Conservation (phyloP, 2,888 invertebrate species). For the Sarcophaga rosellei region DNA sequence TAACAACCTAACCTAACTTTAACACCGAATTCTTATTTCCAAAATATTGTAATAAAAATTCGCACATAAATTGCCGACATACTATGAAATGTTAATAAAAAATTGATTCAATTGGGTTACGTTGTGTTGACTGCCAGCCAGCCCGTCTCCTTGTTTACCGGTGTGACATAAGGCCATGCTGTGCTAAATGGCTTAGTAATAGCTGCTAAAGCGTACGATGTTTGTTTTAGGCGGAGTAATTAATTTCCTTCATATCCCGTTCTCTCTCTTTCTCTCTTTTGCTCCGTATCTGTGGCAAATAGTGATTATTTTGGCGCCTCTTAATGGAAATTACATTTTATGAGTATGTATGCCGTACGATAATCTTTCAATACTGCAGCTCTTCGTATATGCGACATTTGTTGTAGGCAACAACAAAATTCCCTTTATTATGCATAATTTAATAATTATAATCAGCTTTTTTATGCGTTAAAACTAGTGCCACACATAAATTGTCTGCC, state of each 20-base stretch:
- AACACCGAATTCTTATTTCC: background rate
- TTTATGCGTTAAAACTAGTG: constrained; percentile 34
- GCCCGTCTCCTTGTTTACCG: background rate
- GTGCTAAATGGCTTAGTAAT: too few relatives aligned
- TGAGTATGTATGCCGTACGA: too few relatives aligned
- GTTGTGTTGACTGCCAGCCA: constrained; percentile 20
- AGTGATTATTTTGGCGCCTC: constrained; percentile 60
- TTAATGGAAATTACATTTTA: constrained; percentile 62
- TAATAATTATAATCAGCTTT: constrained; percentile 26
- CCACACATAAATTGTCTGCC: constrained; percentile 27
- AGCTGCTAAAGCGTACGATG: too few relatives aligned
- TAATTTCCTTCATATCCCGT: background rate
- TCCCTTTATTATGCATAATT: constrained; percentile 66
- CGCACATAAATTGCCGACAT: too few relatives aligned
- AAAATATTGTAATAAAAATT: too few relatives aligned
- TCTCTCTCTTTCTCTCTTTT: background rate
- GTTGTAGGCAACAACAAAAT: background rate
- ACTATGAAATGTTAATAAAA: background rate
- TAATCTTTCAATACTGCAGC: too few relatives aligned
- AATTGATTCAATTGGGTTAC: constrained; percentile 22
- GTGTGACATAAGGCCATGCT: too few relatives aligned
- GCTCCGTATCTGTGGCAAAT: background rate
- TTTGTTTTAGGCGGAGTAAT: constrained; percentile 21
- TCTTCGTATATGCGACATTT: too few relatives aligned
- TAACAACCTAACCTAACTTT: background rate